A percentile compares a stretch with the other conserved stretches of the same genome.
Conservation (phyloP, 1,140 invertebrate genomes). For the Nephotettix cincticeps region DNA sequence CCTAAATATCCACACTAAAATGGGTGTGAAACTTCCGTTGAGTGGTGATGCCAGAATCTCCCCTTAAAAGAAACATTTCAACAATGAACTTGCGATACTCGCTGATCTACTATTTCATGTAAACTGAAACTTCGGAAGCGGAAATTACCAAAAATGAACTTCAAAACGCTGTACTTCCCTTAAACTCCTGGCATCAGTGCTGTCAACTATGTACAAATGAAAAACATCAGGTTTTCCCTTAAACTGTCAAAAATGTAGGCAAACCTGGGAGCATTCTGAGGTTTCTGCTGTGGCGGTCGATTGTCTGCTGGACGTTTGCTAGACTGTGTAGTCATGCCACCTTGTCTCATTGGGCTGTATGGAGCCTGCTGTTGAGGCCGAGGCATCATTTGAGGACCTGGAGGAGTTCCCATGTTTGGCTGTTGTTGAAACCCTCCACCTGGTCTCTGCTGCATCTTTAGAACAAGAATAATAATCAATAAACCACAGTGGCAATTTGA, state of each 20-base stretch:
- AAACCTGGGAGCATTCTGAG: too few species aligned
- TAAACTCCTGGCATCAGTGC: neutral
- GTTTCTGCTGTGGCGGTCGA: constrained; percentile 57
- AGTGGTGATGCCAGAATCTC: too few species aligned
- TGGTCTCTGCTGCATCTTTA: constrained; percentile 52
- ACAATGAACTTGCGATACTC: too few species aligned
- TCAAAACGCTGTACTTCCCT: neutral
- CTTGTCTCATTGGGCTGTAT: constrained; percentile 59
- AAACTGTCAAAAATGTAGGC: too few species aligned
- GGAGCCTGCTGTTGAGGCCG: constrained; percentile 52
- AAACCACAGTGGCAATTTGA: constrained; percentile 14
- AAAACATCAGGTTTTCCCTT: neutral
- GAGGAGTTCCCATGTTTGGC: constrained; percentile 45
- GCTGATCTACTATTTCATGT: too few species aligned
- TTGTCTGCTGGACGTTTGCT: constrained; percentile 62
- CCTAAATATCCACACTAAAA: too few species aligned
- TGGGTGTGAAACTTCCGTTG: too few species aligned
- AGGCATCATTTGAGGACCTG: constrained; percentile 56
- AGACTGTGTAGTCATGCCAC: constrained; percentile 53
- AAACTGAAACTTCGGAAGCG: neutral
- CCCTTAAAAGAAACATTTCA: too few species aligned
- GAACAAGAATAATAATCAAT: too few species aligned
- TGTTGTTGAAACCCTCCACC: constrained; percentile 39
- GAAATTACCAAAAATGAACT: neutral
- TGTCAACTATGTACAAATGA: too few species aligned